phyloP scores from a whole-genome alignment of 1,140 invertebrate genomes.

The Homalodisca vitripennis region DNA sequence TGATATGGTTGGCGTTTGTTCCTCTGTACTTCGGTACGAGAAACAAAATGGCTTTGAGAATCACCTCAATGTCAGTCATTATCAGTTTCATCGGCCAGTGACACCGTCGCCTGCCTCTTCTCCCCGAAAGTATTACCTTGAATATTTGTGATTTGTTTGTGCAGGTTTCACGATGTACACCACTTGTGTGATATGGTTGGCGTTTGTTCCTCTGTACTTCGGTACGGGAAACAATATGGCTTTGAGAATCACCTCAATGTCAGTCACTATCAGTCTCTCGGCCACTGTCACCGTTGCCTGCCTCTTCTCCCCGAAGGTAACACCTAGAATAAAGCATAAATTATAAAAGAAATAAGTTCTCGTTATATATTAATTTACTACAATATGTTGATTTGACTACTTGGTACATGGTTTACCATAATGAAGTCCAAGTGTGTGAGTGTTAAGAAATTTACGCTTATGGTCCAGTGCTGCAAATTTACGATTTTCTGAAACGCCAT shows the following conservation, averaged over 20 bases:
- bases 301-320: slow-evolving; percentile 76
- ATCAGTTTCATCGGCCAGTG: slow-evolving; percentile 75
- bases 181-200: slow-evolving; percentile 72
- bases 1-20: slow-evolving; percentile 72
- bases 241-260: slow-evolving; percentile 78
- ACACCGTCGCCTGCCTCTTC: slow-evolving; percentile 74
- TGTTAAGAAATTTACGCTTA: too few species aligned
- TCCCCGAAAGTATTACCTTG: slow-evolving; percentile 70
- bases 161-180: slow-evolving; percentile 71
- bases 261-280: slow-evolving; percentile 75
- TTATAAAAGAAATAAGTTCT: background rate
- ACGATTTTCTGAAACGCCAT: too few species aligned
- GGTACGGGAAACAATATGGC: slow-evolving; percentile 64
- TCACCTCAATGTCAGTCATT: slow-evolving; percentile 75
- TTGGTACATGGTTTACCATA: too few species aligned
- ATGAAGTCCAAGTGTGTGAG: too few species aligned
- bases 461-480: too few species aligned
- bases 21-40: slow-evolving; percentile 69
- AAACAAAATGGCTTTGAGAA: slow-evolving; percentile 69
- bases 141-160: background rate
- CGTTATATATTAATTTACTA: too few species aligned
- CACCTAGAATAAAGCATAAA: slow-evolving; percentile 43
- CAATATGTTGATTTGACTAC: too few species aligned
- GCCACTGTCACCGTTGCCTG: slow-evolving; percentile 74
- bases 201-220: slow-evolving; percentile 70